Evolutionary conservation across 1,140 invertebrate genomes (phyloP).

Genomic region (Pseudomyrmex concolor): DNA sequence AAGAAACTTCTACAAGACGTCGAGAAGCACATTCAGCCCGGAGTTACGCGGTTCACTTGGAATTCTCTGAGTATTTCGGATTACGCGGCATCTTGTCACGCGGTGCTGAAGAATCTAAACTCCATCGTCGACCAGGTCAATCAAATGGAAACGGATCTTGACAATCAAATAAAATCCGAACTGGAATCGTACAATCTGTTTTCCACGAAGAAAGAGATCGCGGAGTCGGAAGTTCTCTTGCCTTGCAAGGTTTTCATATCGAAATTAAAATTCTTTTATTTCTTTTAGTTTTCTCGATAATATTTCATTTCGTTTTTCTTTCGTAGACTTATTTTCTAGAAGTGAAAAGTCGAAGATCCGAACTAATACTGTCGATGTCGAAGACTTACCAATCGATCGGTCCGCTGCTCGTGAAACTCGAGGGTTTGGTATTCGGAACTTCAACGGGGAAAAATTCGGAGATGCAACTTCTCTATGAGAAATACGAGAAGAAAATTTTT

Average conservation of each 20-base stretch:
- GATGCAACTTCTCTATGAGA: slow-evolving; percentile 89
- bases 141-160: slow-evolving; percentile 91
- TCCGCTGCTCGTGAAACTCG: slow-evolving; percentile 92
- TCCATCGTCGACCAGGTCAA: slow-evolving; percentile 90
- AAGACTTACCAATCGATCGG: slow-evolving; percentile 90
- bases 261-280: too few relatives aligned
- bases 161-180: slow-evolving; percentile 85
- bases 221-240: slow-evolving; percentile 53
- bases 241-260: slow-evolving; percentile 76
- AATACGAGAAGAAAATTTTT: slow-evolving; percentile 90
- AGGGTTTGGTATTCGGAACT: slow-evolving; percentile 90
- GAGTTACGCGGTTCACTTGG: slow-evolving; percentile 93
- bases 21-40: slow-evolving; percentile 91
- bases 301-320: neutral
- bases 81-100: slow-evolving; percentile 87
- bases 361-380: slow-evolving; percentile 88
- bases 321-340: slow-evolving; percentile 88
- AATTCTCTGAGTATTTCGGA: slow-evolving; percentile 92
- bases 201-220: slow-evolving; percentile 74
- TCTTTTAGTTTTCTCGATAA: too few relatives aligned
- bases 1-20: slow-evolving; percentile 89
- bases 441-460: slow-evolving; percentile 87
- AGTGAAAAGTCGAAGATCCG: slow-evolving; percentile 88
- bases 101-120: slow-evolving; percentile 86
- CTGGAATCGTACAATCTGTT: slow-evolving; percentile 87